Conservation (phyloP, 92 coral and sea anemone genomes). For the Siderastrea radians region DNA sequence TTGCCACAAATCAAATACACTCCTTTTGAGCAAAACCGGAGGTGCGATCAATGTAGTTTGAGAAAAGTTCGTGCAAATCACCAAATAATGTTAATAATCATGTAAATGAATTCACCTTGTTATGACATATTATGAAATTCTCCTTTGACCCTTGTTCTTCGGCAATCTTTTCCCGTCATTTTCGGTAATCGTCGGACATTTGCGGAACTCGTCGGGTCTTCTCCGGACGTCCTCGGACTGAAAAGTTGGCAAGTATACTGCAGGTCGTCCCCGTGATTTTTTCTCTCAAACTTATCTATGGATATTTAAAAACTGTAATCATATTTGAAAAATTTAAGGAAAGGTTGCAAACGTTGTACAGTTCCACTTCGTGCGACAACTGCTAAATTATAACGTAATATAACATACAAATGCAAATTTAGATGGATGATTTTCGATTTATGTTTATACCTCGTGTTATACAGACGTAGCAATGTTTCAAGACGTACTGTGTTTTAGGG, state of each 20-base stretch:
- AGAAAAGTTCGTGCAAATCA: too few species aligned
- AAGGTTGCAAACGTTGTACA: slow-evolving; percentile 52
- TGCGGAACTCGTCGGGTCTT: not conserved
- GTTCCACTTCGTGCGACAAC: not conserved
- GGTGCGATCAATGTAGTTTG: too few species aligned
- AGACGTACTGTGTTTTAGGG: not conserved
- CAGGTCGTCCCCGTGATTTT: not conserved
- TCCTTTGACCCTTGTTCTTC: too few species aligned
- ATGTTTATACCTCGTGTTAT: not conserved
- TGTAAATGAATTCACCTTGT: too few species aligned
- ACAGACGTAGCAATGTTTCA: slow-evolving; percentile 13
- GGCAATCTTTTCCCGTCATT: not conserved
- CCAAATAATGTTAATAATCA: too few species aligned
- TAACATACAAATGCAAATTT: not conserved
- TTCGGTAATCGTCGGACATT: not conserved
- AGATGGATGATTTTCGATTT: not conserved
- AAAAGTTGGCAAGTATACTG: not conserved
- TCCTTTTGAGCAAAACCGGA: too few species aligned
- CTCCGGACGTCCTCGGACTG: not conserved
- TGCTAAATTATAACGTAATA: not conserved
- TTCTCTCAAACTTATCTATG: not conserved
- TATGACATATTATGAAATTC: too few species aligned
- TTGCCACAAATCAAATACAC: too few species aligned
- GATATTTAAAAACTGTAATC: slow-evolving; percentile 26
- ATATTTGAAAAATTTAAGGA: not conserved